Percentiles rank a stretch among this genome's conserved stretches.
These are phyloP conservation scores for Leptinotarsa texana DNA, from an alignment of 1,140 invertebrate genomes.

Conservation along the genomic window DNA sequence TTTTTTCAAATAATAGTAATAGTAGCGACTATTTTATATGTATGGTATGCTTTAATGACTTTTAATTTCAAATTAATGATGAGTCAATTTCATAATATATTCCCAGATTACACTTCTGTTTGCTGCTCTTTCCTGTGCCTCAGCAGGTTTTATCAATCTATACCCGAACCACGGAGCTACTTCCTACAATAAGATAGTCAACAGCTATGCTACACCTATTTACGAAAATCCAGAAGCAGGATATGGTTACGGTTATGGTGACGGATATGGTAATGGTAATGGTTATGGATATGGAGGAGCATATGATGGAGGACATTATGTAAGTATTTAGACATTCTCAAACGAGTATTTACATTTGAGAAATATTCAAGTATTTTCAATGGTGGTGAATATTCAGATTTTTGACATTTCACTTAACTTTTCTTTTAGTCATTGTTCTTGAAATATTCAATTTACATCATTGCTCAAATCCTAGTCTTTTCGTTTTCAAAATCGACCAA, in stretches of 20 bases:
- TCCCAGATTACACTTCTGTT: neutral
- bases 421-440: no score
- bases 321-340: neutral
- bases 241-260: neutral
- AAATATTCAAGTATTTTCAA: no score
- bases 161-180: neutral
- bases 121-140: neutral
- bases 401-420: no score
- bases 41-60: no score
- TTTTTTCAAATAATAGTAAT: no score
- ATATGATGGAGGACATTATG: neutral
- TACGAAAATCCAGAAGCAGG: neutral
- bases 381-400: no score
- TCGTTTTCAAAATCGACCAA: no score
- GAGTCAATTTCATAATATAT: neutral
- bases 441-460: no score
- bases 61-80: no score
- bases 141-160: neutral
- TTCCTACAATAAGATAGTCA: neutral
- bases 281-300: neutral
- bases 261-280: neutral
- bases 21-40: no score
- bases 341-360: no score
- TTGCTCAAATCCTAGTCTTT: no score
- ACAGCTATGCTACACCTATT: slow-evolving; percentile 6